Evolutionary conservation across 2,113 vertebrate species (phyloP), one percentile per base, ranked within the genome.

Genomic region (Lanius collurio): DNA sequence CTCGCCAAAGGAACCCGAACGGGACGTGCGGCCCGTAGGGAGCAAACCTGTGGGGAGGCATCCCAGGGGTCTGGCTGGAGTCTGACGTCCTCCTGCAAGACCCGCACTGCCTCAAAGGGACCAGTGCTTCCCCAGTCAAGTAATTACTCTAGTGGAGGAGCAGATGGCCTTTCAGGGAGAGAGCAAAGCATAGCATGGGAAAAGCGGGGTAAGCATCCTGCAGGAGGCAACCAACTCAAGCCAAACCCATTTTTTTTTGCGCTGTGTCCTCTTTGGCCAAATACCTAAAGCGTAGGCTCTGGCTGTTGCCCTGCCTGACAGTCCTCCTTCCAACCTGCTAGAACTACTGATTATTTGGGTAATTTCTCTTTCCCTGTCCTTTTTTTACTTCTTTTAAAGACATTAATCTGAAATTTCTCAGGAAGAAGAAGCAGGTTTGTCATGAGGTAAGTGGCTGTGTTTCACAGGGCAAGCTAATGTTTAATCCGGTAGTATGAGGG

Each of bases 1-100:
- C 83, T 99, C 99, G 1, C 99, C 98, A 3, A 99, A 98, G 11
- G 99, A 99, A 84, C 98, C 98, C 5, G 98, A 99, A 47, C 98
- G 98, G 12, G 98, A 98, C 10, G 95, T 96, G 10, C 50, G 93
- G 69, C 97, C 94, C 1, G 75, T 14, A 7, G 97, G 87, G 27
- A 97, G 83, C 39, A 98, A 96, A 94, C 98, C 98, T 98, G 96
- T 4, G 6, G 46, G 52, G 46, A 73, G 24, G 42, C 31, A 86
- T 57, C 13, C n/a, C 12, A 31, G 14, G 39, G 47, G 55, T 55
- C 41, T 47, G 52, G 28, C 23, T 85, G 69, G 39, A 70, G 59
- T 1, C 30, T 35, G 46, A 44, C 56, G 15, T 26, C 50, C 63
- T 73, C 71, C 71, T 74, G 90, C 62, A 28, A 67, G 52, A 62